phyloP scores from a whole-genome alignment of 2,797 vertebrate genomes.

The Pogonophryne albipinna region DNA sequence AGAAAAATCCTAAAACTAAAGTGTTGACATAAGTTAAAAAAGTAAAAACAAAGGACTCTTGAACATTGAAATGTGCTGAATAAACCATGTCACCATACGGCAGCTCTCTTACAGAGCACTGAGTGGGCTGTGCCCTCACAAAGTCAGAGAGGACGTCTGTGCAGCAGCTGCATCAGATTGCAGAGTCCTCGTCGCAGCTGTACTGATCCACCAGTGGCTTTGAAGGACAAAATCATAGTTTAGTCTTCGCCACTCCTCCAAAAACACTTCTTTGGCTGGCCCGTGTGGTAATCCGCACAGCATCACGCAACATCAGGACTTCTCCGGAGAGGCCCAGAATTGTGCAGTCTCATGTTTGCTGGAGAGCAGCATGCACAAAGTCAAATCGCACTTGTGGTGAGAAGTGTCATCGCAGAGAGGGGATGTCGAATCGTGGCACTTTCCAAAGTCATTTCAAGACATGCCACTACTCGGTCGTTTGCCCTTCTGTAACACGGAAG shows the following conservation, averaged over 20 bases:
- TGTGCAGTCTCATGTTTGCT: conserved; percentile 48
- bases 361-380: conserved; percentile 67
- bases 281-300: conserved; percentile 67
- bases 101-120: conserved; percentile 27
- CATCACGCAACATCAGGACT: conserved; percentile 66
- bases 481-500: conserved; percentile 73
- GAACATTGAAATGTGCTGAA: conserved; percentile 54
- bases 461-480: conserved; percentile 58
- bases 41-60: conserved; percentile 14
- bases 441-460: conserved; percentile 74
- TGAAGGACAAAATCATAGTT: conserved; percentile 65
- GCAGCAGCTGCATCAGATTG: conserved; percentile 78
- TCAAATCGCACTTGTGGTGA: conserved; percentile 68
- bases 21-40: conserved; percentile 30
- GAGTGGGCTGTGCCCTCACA: conserved; percentile 49
- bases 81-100: conserved; percentile 44
- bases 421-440: conserved; percentile 65
- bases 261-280: conserved; percentile 46
- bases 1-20: conserved; percentile 23
- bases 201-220: conserved; percentile 50
- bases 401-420: conserved; percentile 67
- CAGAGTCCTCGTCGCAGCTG: conserved; percentile 70
- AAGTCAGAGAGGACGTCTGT: conserved; percentile 64
- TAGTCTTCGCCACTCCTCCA: conserved; percentile 25
- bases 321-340: conserved; percentile 53